Conservation (phyloP, 2,113 vertebrate species). For the Nycticryphes semicollaris region DNA sequence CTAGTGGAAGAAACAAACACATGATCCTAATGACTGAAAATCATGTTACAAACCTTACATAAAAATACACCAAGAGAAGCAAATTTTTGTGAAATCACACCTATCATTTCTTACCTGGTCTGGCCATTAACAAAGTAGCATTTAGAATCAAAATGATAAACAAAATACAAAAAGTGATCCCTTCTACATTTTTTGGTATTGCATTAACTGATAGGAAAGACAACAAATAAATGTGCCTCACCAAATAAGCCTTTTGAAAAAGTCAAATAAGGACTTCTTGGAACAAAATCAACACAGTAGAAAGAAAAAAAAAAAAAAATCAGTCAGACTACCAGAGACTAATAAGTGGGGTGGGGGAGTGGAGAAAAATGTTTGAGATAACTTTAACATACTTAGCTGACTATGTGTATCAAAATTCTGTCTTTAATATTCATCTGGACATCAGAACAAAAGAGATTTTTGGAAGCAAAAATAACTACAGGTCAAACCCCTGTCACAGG, state of each 20-base stretch:
- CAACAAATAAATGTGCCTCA: background rate
- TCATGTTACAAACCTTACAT: background rate
- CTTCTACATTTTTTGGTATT: background rate
- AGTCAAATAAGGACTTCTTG: background rate
- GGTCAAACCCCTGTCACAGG: background rate
- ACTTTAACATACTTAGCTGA: background rate
- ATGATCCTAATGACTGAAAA: background rate
- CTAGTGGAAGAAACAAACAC: background rate
- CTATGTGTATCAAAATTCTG: background rate
- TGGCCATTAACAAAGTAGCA: background rate
- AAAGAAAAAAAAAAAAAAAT: background rate
- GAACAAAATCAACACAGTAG: background rate
- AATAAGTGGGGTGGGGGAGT: fast-evolving
- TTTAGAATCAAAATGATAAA: background rate
- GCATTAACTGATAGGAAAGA: background rate
- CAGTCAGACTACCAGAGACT: background rate
- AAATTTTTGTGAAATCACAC: background rate
- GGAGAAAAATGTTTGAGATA: background rate
- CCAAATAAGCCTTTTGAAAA: background rate
- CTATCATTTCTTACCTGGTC: background rate
- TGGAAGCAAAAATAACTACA: background rate
- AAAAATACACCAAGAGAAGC: background rate
- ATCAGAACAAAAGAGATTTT: background rate
- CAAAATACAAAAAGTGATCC: background rate
- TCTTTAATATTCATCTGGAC: background rate